Evolutionary conservation across 2,797 vertebrate genomes (phyloP), one percentile per base, ranked within the genome.

Genomic region (Chelon labrosus): DNA sequence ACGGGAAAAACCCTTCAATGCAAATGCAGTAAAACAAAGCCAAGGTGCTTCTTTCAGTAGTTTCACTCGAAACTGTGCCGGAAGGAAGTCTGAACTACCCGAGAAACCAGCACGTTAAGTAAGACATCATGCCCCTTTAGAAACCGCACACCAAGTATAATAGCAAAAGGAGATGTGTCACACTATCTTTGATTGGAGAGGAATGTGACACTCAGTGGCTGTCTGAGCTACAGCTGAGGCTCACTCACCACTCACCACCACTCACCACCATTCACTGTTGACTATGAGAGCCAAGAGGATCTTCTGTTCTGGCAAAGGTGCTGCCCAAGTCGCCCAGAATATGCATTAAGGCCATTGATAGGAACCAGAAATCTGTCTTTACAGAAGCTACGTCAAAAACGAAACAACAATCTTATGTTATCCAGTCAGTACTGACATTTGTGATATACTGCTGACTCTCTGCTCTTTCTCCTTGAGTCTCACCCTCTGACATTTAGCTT

Each of bases 141-240:
- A 79, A 85, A 64, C 44, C 8, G 27, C 55, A 49, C 39, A 31
- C 42, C 4, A 62, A 56, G 61, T 44, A 31, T 42, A 75, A 65
- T 47, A 58, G 82, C 76, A 76, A 82, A 65, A 39, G 39, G 65
- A 47, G 80, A 84, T 73, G 72, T 65, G 80, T 44, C 31, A 10
- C 82, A 62, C 75, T 25, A 52, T 71, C 81, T 81, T 83, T 79
- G 89, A 91, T 80, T 80, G 85, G 74, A 80, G 74, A 79, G 66
- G 77, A 82, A 82, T 65, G 75, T 87, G 85, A 82, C 85, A 80
- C 88, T 79, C 67, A 35, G 78, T 80, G 87, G 70, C 68, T 80
- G 78, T 79, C 72, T 75, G 79, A 87, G 82, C 78, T 68, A 46
- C 82, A 89, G 88, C 89, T 87, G 83, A 85, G 86, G 78, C 85